Percentiles rank a stretch among this genome's conserved stretches.
These are phyloP conservation scores for Leucoma salicis DNA, from an alignment of 2,888 invertebrate genomes.

Conservation along the genomic window DNA sequence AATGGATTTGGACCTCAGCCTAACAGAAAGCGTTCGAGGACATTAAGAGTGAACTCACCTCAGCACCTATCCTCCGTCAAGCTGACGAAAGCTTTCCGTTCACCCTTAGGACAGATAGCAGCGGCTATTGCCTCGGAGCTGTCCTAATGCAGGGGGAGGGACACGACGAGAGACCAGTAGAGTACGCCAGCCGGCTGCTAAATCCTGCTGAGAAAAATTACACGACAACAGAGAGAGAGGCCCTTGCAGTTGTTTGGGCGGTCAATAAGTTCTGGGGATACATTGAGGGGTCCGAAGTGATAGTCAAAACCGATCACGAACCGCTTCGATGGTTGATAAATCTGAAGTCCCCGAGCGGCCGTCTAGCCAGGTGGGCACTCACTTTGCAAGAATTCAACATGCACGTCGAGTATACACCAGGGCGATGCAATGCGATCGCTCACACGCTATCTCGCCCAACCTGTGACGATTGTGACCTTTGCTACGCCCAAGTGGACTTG, in stretches of 20 bases:
- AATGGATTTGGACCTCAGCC: background rate
- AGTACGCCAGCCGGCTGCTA: constrained; percentile 9
- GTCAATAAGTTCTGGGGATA: constrained; percentile 1
- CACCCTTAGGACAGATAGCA: constrained; percentile 11
- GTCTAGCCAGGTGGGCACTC: background rate
- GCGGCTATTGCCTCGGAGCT: constrained; percentile 14
- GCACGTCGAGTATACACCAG: constrained; percentile 37
- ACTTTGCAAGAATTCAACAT: background rate
- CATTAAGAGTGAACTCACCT: background rate
- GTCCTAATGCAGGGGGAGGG: constrained; percentile 17
- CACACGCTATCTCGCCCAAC: constrained; percentile 8
- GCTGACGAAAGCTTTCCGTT: constrained; percentile 3
- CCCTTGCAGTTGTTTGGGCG: constrained; percentile 1
- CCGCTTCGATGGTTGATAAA: constrained; percentile 49
- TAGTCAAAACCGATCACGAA: constrained; percentile 1
- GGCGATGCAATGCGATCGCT: background rate
- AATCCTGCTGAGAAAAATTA: background rate
- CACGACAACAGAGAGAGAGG: background rate
- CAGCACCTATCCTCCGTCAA: constrained; percentile 7
- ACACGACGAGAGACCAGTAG: background rate
- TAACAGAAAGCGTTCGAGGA: constrained; percentile 6
- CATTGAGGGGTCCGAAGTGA: background rate
- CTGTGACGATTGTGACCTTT: background rate
- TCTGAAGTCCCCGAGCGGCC: constrained; percentile 49
- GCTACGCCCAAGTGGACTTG: background rate